Base-by-base conservation (phyloP, 1,140 invertebrate genomes). In the Ericerus pela region DNA sequence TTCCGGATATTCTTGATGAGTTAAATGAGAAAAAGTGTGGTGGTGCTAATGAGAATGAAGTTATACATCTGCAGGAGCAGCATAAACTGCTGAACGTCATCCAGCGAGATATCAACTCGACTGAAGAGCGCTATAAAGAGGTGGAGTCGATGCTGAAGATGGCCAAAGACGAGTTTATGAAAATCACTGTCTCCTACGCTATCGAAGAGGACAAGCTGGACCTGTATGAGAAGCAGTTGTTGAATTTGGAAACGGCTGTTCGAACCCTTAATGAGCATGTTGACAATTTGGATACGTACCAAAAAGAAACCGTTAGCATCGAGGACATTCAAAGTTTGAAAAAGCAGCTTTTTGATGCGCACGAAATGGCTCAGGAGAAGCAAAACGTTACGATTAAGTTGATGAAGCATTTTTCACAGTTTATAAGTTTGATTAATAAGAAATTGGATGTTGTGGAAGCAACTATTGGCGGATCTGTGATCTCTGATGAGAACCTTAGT, bases 171-270 rank as follows among this genome's bases (percentile, higher is more conserved):
- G 41, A 47, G 26, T 22, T 47, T 10, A 47, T 24, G 2, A 10
- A 2, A 24, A 24, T 47, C 8, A 47, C 41, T 14, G 41, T 47
- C 2, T 8, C 41, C 10, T 14, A 24, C 41, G 41, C 41, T 24
- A 47, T 47, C 41, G 41, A 47, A 47, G 41, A 47, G 26, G 41
- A 47, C 18, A 47, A 47, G 26, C 41, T 47, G 14, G 41, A 47
- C 3, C 4, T 47, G 4, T 22, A 2, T 10, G 41, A 47, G 41
- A 47, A 47, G 41, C 41, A 47, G 14, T 4, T 47, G 20, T 22
- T 10, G 2, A 47, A 24, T 24, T 24, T 47, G 14, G 10, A 47
- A 24, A 47, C 11, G 20, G 41, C 41, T 4, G 8, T 47, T 18
- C 10, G 3, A 2, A 47, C 41, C 16, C 14, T 47, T 3, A 18